A percentile compares a stretch with the other conserved stretches of the same genome.
phyloP scores from a whole-genome alignment of 2,797 vertebrate genomes.

The Knipowitschia caucasica region DNA sequence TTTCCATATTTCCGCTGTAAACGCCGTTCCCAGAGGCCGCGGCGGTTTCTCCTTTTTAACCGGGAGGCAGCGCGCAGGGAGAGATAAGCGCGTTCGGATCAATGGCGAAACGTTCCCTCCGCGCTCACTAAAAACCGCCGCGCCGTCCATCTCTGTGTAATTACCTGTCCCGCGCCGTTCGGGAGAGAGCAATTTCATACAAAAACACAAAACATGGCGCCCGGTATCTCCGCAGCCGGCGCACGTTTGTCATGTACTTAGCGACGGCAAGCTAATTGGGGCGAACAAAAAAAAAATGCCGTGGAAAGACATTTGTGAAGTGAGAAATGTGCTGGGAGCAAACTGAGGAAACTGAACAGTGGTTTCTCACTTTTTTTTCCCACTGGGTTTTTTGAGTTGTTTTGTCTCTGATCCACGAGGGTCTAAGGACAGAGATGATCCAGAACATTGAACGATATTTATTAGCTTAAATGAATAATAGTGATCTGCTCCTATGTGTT shows the following conservation, averaged over 20 bases:
- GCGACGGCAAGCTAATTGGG: conserved; percentile 6
- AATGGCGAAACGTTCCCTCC: conserved; percentile 1
- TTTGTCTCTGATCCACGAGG: no score
- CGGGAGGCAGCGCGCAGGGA: background rate
- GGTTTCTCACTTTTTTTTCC: no score
- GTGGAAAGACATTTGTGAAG: background rate
- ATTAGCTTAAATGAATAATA: no score
- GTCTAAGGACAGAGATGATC: no score
- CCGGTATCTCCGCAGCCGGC: background rate
- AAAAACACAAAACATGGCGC: conserved; percentile 5
- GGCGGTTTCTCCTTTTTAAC: background rate
- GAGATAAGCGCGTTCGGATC: conserved; percentile 4
- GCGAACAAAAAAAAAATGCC: conserved; percentile 2
- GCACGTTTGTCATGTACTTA: background rate
- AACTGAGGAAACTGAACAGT: no score
- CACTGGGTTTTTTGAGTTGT: no score
- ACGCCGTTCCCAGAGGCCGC: conserved; percentile 1
- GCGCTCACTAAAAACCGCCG: background rate
- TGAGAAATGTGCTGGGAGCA: background rate
- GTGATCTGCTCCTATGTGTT: no score
- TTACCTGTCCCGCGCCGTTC: conserved; percentile 13
- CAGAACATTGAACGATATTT: no score
- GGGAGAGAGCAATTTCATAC: conserved; percentile 1
- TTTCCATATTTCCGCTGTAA: background rate
- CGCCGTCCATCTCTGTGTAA: conserved; percentile 14